Evolutionary conservation across 2,113 vertebrate species (phyloP), one percentile per base, ranked within the genome.

Genomic region (Polyodon spathula): DNA sequence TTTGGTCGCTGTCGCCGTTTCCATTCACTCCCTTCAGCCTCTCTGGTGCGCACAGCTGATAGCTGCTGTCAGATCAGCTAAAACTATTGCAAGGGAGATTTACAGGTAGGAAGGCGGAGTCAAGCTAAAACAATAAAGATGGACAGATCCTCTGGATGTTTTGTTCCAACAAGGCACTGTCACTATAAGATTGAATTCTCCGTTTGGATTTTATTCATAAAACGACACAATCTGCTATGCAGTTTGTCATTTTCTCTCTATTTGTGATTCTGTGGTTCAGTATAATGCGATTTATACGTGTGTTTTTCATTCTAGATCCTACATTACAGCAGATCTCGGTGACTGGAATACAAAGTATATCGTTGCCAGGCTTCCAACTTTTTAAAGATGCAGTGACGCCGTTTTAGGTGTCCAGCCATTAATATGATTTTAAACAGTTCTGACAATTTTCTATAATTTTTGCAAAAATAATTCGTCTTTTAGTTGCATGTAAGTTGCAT

Each of bases 81-180:
- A 68, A 63, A 73, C 72, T 77, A 81, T 75, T 76, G 78, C 70
- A 64, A 60, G 67, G 74, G 66, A 78, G 76, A 73, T 76, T 78
- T 75, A 78, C 84, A 85, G 85, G 85, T 86, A 74, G 70, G 67
- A 72, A 72, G 80, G 80, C 63, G 85, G 85, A 76, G 81, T 73
- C 74, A 72, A 58, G 66, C 57, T 17, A 71, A 71, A 75, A 59
- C 52, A 75, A 81, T 81, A 79, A 78, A 68, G 53, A 54, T 67
- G 63, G 73, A 71, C 72, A 68, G 64, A 66, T 63, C 37, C 72
- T 68, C 63, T 37, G 8, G 65, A 67, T 41, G 15, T 64, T 68
- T 73, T 60, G 61, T 57, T 68, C 67, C 73, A 54, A 68, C 52
- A 63, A 66, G 70, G 68, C 58, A 12, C 12, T 17, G 58, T 42